Percentiles rank a stretch among this genome's conserved stretches.
phyloP scores from a whole-genome alignment of 2,113 vertebrate genomes.

The Arenaria interpres region DNA sequence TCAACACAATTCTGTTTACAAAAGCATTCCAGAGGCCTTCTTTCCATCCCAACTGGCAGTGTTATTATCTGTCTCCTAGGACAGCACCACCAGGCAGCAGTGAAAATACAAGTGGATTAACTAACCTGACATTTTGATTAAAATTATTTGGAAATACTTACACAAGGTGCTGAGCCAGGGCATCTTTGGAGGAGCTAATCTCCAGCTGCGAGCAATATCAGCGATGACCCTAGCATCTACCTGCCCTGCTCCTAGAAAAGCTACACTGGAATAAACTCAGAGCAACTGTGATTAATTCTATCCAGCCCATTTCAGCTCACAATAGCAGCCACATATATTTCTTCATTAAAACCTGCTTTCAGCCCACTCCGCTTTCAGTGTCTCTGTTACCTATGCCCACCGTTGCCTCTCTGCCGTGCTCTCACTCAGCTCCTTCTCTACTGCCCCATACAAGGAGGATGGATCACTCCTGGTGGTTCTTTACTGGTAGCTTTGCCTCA shows the following conservation, averaged over 20 bases:
- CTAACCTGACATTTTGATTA: background rate
- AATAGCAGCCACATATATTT: background rate
- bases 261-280: background rate
- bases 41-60: background rate
- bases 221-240: background rate
- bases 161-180: background rate
- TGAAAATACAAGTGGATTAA: background rate
- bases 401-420: rapidly evolving
- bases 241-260: background rate
- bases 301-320: background rate
- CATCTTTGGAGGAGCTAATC: background rate
- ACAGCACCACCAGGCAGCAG: background rate
- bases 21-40: background rate
- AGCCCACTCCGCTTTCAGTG: background rate
- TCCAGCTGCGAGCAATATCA: background rate
- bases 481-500: background rate
- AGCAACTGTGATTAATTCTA: background rate
- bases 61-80: background rate
- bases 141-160: background rate
- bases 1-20: background rate
- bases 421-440: background rate
- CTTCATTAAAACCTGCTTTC: background rate
- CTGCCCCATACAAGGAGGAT: background rate
- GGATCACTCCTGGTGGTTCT: background rate
- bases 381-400: background rate